A percentile compares a stretch with the other conserved stretches of the same genome.
phyloP scores from a whole-genome alignment of 2,113 vertebrate species.

The Tenrec ecaudatus region DNA sequence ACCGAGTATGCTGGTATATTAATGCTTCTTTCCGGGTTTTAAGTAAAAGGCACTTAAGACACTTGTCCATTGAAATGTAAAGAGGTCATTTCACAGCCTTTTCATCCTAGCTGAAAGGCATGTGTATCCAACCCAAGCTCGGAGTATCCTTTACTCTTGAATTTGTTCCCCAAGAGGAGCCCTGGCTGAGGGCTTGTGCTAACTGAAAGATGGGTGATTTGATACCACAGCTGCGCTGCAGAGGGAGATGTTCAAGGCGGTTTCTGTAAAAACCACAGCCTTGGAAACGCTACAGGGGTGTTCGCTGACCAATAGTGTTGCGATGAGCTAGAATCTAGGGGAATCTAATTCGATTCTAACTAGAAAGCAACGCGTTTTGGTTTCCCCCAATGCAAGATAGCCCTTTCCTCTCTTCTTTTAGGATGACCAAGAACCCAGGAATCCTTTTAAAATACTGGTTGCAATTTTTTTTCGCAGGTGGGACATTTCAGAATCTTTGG shows the following conservation, averaged over 20 bases:
- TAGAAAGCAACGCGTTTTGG: neutral
- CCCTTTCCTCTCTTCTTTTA: neutral
- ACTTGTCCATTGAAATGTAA: neutral
- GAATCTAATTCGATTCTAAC: neutral
- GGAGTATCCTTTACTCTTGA: neutral
- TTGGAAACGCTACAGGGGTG: neutral
- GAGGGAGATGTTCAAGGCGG: neutral
- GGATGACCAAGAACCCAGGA: neutral
- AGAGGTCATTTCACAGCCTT: neutral
- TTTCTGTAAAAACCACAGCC: neutral
- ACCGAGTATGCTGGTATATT: fast-evolving
- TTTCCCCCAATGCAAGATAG: neutral
- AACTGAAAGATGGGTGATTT: neutral
- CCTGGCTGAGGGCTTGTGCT: neutral
- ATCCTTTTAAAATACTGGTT: neutral
- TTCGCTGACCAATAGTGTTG: neutral
- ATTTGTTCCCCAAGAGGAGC: neutral
- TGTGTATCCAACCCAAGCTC: no score
- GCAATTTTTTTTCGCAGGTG: neutral
- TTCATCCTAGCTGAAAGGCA: neutral
- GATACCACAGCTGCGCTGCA: neutral
- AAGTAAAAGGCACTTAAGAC: neutral
- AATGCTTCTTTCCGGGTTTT: neutral
- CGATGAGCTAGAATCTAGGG: neutral
- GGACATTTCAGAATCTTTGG: constrained; percentile 1